Evolutionary conservation across 2,113 vertebrate species (phyloP), one percentile per base, ranked within the genome.

Genomic region (Calcarius ornatus): DNA sequence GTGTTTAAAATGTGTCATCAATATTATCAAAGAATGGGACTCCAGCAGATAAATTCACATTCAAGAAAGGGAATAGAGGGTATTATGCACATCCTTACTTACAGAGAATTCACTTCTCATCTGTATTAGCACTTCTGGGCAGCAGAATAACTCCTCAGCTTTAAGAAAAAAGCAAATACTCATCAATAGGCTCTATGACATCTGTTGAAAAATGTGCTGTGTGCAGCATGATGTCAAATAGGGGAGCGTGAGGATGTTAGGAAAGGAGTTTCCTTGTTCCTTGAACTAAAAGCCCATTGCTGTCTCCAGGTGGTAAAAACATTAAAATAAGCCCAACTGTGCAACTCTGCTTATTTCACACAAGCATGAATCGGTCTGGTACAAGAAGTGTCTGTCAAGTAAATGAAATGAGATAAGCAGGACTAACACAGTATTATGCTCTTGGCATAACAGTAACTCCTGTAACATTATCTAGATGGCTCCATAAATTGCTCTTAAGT

Each of bases 231-330:
- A 63, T 78, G 91, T 85, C 64, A 24, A 85, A 83, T 37, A 64
- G 23, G 65, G 31, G 56, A 86, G 56, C 1, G 0, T 47, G 50
- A 88, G 42, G 42, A 50, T 65, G 40, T 86, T 77, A 76, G 65
- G 70, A 93, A 91, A 80, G 47, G 59, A 50, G 22, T 42, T 82
- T 91, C 84, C 89, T 78, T 65, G 65, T 87, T 95, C 87, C 48
- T 82, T 69, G 48, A 45, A 43, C 56, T 87, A 84, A 81, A 84
- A 79, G 47, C 47, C 50, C 38, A 23, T 73, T 82, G 78, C 50
- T 93, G 73, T 57, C 71, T 96, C 83, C 92, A 95, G 94, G 95
- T 94, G 91, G 86, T 48, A 90, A 91, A 92, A 94, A 56, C 53
- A 84, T 90, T 75, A 69, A 86, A 90, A 84, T 51, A 81, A 89